Conservation (phyloP, 2,888 invertebrate genomes). For the Esperia sulphurella region DNA sequence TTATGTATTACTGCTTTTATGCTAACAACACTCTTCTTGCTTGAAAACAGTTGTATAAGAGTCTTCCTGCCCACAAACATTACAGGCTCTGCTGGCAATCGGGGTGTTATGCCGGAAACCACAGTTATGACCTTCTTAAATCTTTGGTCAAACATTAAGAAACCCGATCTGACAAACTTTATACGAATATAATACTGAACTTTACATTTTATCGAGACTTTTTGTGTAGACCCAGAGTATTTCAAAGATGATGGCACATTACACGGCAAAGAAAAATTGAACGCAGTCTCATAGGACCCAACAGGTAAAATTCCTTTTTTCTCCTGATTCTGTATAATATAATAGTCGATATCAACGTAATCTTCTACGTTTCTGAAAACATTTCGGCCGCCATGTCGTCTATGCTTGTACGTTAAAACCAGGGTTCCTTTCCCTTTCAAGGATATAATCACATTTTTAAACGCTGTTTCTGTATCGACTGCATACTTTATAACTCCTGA, state of each 20-base stretch:
- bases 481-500: conserved; percentile 22
- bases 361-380: conserved; percentile 11
- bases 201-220: conserved; percentile 18
- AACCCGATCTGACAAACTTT: conserved; percentile 33
- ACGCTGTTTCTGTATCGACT: conserved; percentile 18
- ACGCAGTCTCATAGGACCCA: conserved; percentile 29
- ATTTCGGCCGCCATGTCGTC: neutral
- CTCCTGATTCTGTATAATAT: neutral
- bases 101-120: conserved; percentile 27
- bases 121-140: conserved; percentile 33
- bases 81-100: conserved; percentile 23
- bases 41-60: conserved; percentile 28
- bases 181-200: conserved; percentile 37
- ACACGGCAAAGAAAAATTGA: conserved; percentile 30
- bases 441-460: conserved; percentile 19
- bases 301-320: conserved; percentile 13
- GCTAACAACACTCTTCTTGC: conserved; percentile 24
- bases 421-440: conserved; percentile 21
- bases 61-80: conserved; percentile 30
- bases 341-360: conserved; percentile 23
- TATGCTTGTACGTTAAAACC: neutral
- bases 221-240: conserved; percentile 10
- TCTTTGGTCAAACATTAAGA: conserved; percentile 27
- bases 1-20: conserved; percentile 30
- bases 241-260: conserved; percentile 28